Conservation (phyloP, 2,797 vertebrate species). For the Corythornis leucogaster region DNA sequence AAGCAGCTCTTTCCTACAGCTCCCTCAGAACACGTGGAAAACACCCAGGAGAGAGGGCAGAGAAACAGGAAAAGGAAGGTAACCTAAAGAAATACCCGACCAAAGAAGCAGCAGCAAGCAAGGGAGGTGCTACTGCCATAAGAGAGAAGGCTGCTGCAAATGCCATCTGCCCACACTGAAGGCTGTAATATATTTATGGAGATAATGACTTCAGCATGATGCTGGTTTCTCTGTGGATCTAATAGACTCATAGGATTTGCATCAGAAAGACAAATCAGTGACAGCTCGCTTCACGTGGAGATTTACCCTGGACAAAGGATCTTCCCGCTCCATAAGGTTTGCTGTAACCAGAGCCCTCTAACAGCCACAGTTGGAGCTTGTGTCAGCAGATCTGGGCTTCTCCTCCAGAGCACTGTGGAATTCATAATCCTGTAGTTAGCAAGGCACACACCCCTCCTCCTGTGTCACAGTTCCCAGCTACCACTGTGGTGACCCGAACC, state of each 20-base stretch:
- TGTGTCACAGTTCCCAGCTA: background rate
- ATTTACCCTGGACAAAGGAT: background rate
- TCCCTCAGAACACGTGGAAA: background rate
- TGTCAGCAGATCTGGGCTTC: background rate
- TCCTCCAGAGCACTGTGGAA: background rate
- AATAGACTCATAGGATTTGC: background rate
- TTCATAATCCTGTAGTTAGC: background rate
- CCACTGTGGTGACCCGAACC: fast-evolving
- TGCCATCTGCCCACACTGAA: background rate
- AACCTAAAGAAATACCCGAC: background rate
- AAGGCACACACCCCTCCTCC: background rate
- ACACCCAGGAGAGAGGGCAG: background rate
- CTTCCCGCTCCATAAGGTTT: fast-evolving
- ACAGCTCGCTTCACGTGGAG: background rate
- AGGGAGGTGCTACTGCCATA: background rate
- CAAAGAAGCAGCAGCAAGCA: background rate
- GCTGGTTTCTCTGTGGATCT: background rate
- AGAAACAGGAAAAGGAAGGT: background rate
- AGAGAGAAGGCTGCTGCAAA: background rate
- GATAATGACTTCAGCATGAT: background rate
- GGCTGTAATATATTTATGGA: background rate
- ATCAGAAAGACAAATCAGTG: background rate
- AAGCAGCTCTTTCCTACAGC: background rate
- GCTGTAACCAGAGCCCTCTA: background rate
- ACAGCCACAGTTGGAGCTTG: background rate